These are phyloP conservation scores for Chesias legatella DNA, from an alignment of 2,888 invertebrate genomes.

Conservation along the genomic window DNA sequence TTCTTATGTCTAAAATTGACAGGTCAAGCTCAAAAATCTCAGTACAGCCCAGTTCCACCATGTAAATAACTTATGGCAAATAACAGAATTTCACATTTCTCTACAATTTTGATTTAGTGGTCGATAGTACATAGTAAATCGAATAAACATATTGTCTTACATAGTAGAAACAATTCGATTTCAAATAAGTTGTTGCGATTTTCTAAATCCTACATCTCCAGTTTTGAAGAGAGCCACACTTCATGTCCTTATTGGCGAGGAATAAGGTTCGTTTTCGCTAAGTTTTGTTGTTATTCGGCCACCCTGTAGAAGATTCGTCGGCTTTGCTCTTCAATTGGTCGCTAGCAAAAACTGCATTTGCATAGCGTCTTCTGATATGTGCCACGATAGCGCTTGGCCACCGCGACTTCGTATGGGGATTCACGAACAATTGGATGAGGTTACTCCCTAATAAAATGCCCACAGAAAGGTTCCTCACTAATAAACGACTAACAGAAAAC, in stretches of 20 bases:
- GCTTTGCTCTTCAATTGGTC: conserved; percentile 67
- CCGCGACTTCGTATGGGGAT: conserved; percentile 41
- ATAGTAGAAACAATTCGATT: no score
- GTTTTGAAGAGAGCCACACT: neutral
- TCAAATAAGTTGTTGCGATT: no score
- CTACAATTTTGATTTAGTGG: no score
- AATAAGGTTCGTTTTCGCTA: conserved; percentile 12
- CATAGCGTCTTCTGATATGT: conserved; percentile 67
- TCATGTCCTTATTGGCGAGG: conserved; percentile 2
- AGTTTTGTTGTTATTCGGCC: conserved; percentile 41
- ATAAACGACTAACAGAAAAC: no score
- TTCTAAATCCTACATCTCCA: neutral
- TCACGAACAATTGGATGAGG: conserved; percentile 41
- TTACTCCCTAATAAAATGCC: no score
- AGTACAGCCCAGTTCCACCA: no score
- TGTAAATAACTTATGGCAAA: no score
- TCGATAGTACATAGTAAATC: no score
- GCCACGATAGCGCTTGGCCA: conserved; percentile 64
- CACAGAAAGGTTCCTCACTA: no score
- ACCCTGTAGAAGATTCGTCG: conserved; percentile 58
- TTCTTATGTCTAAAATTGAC: no score
- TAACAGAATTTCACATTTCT: neutral
- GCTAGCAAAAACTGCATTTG: conserved; percentile 78
- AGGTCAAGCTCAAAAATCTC: no score
- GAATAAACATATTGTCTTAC: no score